A percentile compares a stretch with the other conserved stretches of the same genome.
phyloP scores from a whole-genome alignment of 2,888 invertebrate species.

The Tinea trinotella region DNA sequence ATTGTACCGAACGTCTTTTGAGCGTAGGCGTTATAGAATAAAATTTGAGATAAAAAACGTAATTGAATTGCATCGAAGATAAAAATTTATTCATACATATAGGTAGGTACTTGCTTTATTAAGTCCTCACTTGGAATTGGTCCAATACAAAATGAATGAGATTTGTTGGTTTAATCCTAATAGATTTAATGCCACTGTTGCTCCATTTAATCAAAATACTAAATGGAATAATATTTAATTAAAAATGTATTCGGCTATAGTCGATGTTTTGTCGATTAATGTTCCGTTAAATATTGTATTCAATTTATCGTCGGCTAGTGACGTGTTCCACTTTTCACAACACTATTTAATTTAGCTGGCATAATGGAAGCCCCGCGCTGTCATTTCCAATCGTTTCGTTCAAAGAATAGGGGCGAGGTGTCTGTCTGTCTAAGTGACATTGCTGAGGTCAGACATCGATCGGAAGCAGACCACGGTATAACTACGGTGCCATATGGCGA shows the following conservation, averaged over 20 bases:
- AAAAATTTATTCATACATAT: neutral
- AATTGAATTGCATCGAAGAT: conserved; percentile 13
- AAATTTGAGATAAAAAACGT: conserved; percentile 10
- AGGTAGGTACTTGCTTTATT: neutral
- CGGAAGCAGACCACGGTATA: conserved; percentile 29
- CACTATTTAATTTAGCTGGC: conserved; percentile 15
- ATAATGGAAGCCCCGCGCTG: conserved; percentile 16
- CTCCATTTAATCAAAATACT: neutral
- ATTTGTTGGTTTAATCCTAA: neutral
- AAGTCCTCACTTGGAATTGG: neutral
- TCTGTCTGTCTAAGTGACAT: conserved; percentile 34
- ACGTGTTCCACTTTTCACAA: neutral
- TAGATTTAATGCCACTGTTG: neutral
- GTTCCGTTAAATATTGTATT: neutral
- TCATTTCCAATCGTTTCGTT: conserved; percentile 11
- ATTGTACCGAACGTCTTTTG: neutral
- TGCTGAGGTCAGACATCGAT: conserved; percentile 60
- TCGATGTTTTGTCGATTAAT: no score
- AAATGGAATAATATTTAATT: neutral
- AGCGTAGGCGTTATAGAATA: conserved; percentile 7
- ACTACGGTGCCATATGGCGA: conserved; percentile 24
- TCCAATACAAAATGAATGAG: neutral
- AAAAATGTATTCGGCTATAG: no score
- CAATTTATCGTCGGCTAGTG: neutral
- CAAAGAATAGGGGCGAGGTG: neutral